phyloP scores from a whole-genome alignment of 35 echinoderm and acorn worm species.

The Ophiothrix spiculata region DNA sequence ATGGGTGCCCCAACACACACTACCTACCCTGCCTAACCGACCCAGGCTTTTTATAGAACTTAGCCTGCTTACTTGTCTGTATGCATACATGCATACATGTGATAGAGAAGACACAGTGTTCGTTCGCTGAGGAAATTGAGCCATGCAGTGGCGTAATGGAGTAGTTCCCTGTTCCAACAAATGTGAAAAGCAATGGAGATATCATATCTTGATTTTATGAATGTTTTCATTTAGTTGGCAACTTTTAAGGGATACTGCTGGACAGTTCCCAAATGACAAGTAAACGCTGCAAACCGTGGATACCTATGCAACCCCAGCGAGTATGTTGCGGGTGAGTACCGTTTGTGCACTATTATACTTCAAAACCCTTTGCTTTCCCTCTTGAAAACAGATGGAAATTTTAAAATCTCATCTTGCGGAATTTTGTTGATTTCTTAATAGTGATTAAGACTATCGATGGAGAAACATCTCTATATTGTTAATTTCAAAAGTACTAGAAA shows the following conservation, averaged over 20 bases:
- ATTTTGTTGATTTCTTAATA: too few relatives aligned
- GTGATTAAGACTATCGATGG: too few relatives aligned
- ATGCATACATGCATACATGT: background rate
- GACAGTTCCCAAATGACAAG: slow-evolving; percentile 12
- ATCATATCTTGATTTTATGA: background rate
- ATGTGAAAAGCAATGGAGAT: background rate
- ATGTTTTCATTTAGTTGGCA: background rate
- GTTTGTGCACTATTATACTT: background rate
- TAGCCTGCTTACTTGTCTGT: background rate
- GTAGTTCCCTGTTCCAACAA: background rate
- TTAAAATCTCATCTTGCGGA: too few relatives aligned
- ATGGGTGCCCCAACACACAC: slow-evolving; percentile 6
- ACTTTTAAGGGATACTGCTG: slow-evolving; percentile 9
- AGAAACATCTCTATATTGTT: too few relatives aligned
- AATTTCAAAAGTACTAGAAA: too few relatives aligned
- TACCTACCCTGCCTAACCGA: background rate
- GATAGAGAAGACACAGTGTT: background rate
- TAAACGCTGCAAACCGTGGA: slow-evolving; percentile 14
- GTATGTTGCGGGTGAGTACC: background rate
- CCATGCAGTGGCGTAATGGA: background rate
- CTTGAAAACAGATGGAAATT: too few relatives aligned
- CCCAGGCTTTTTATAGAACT: slow-evolving; percentile 4
- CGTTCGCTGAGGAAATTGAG: background rate
- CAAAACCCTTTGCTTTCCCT: background rate
- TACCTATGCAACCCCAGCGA: slow-evolving; percentile 6